phyloP scores from a whole-genome alignment of 2,888 invertebrate genomes.

The Plutella xylostella region DNA sequence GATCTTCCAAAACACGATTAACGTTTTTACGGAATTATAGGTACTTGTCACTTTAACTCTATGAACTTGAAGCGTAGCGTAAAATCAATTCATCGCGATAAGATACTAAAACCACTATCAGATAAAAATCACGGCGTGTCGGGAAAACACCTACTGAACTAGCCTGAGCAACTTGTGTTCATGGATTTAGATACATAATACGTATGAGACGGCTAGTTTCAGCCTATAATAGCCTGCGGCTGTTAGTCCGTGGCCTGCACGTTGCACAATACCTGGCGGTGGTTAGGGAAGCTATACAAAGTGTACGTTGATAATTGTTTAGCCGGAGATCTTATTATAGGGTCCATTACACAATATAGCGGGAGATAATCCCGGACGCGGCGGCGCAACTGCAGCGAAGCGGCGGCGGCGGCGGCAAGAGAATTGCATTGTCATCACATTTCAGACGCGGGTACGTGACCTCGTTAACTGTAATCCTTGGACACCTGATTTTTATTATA shows the following conservation, averaged over 20 bases:
- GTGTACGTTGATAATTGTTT: slow-evolving; percentile 9
- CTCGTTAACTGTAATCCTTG: slow-evolving; percentile 57
- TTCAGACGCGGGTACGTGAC: slow-evolving; percentile 52
- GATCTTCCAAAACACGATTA: no score
- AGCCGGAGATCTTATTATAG: slow-evolving; percentile 6
- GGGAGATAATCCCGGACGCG: slow-evolving; percentile 15
- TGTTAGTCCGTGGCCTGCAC: no score
- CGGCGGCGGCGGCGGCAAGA: slow-evolving; percentile 29
- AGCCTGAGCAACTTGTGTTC: no score
- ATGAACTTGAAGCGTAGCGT: no score
- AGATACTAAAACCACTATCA: no score
- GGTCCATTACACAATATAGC: slow-evolving; percentile 15
- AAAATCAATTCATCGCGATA: no score
- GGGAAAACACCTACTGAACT: no score
- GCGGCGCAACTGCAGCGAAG: slow-evolving; percentile 30
- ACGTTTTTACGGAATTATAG: no score
- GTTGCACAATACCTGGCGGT: not conserved
- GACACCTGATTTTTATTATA: slow-evolving; percentile 49
- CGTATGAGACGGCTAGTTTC: not conserved
- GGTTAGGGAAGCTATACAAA: not conserved
- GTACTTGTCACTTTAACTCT: no score
- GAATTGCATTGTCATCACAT: slow-evolving; percentile 63
- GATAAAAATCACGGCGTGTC: no score
- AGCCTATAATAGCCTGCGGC: not conserved
- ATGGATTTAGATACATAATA: no score